Percentiles rank a stretch among this genome's conserved stretches.
Conservation (phyloP, 2,113 vertebrate species). For the Clinocottus analis region DNA sequence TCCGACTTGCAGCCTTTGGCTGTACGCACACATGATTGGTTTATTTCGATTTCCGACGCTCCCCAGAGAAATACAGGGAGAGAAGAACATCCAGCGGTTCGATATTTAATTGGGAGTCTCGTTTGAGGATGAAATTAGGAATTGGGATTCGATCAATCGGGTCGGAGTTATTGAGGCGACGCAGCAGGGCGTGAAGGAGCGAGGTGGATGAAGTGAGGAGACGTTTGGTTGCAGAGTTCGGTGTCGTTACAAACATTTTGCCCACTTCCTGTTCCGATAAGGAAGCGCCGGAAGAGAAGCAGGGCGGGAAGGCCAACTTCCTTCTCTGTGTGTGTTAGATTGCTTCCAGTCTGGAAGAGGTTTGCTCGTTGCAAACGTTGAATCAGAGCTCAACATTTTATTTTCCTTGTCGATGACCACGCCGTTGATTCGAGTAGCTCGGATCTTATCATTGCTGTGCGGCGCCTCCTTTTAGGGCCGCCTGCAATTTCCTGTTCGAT, state of each 20-base stretch:
- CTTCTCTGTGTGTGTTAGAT: background rate
- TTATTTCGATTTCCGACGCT: background rate
- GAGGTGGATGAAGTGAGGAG: background rate
- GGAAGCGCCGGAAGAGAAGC: background rate
- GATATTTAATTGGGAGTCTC: background rate
- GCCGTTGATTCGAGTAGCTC: background rate
- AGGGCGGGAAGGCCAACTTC: background rate
- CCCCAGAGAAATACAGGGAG: background rate
- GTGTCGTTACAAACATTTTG: conserved; percentile 22
- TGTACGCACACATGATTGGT: background rate
- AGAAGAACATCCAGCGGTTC: background rate
- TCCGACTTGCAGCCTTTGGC: too few relatives aligned
- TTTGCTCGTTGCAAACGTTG: background rate
- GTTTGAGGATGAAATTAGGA: background rate
- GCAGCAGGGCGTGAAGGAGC: background rate
- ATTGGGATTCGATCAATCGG: background rate
- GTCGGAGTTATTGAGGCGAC: background rate
- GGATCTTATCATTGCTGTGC: background rate
- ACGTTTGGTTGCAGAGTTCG: conserved; percentile 19
- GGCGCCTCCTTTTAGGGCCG: background rate
- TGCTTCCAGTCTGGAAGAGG: background rate
- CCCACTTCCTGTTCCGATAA: conserved; percentile 30
- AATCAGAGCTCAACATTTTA: background rate
- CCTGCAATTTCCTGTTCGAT: background rate
- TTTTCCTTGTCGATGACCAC: background rate